A percentile compares a stretch with the other conserved stretches of the same genome.
Evolutionary conservation across 2,797 vertebrate species (phyloP).

Genomic region (Malurus splendens): DNA sequence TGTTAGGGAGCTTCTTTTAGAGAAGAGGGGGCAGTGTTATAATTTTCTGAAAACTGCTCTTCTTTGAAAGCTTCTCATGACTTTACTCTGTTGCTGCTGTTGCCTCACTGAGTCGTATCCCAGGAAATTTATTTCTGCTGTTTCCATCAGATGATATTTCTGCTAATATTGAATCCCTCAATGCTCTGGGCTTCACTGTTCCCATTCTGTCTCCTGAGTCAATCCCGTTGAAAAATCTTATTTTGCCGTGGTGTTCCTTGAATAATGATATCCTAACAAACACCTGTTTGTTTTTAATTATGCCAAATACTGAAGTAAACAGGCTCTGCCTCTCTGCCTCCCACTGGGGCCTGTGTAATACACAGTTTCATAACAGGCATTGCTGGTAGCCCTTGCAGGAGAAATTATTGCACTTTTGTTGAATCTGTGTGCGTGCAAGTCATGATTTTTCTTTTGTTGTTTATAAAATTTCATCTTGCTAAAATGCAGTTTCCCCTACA

Average conservation of each 20-base stretch:
- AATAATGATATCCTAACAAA: slow-evolving; percentile 16
- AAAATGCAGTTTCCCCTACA: background rate
- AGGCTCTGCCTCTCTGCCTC: slow-evolving; percentile 2
- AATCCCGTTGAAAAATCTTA: background rate
- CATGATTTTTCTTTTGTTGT: background rate
- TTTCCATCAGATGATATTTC: background rate
- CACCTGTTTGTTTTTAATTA: slow-evolving; percentile 36
- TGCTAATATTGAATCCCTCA: background rate
- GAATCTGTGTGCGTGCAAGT: background rate
- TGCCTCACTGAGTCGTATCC: background rate
- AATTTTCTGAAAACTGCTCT: background rate
- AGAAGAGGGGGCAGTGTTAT: background rate
- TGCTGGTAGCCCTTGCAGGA: background rate
- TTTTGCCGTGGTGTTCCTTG: background rate
- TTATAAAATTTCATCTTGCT: background rate
- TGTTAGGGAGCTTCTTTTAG: background rate
- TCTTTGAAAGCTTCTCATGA: background rate
- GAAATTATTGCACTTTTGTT: background rate
- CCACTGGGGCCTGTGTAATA: background rate
- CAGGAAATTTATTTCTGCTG: background rate
- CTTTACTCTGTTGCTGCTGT: background rate
- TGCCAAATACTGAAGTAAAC: background rate
- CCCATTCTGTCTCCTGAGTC: background rate
- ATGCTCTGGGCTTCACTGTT: background rate
- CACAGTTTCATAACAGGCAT: background rate